Evolutionary conservation across 2,888 invertebrate species (phyloP), one percentile per base, ranked within the genome.

Genomic region (Rhagium mordax): DNA sequence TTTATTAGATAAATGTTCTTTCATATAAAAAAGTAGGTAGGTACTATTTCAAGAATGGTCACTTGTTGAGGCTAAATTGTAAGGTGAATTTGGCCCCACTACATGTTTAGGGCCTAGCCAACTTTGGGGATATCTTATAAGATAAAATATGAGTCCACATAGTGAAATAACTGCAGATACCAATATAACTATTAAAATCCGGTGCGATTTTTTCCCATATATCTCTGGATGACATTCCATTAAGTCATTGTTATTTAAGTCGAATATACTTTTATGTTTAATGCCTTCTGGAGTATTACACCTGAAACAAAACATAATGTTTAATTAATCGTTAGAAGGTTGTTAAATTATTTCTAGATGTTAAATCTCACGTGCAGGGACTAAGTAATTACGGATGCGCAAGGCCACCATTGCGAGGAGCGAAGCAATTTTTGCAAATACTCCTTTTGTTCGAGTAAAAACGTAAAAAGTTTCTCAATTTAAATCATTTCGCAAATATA

Each of bases 61-160:
- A 33, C 59, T 55, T 0, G 74, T 73, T 2, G 80, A 69, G 8
- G 82, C 79, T 18, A 60, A 60, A 64, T 74, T 82, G 70, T 87
- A 87, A 0, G 87, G 87, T 4, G 86, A 86, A 29, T 81, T 77
- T 10, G 85, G 85, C 16, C 85, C 83, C 15, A 86, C 76, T 51
- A 76, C 75, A 15, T 73, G 60, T 16, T 51, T 74, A 3, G 41
- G 70, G 10, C 69, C 71, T 20, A 79, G 48, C 76, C 80, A 79
- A 53, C 67, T 78, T 13, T 80, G 76, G 0, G 83, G 79, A 70
- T 85, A 83, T 68, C 84, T 85, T 55, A 87, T 78, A 3, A 87
- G 78, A 77, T 86, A 87, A 59, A 83, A 81, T 67, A 87, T 84
- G 13, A 87, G 57, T 16, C 81, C 82, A 13, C 81, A 71, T 6